Conservation (phyloP, 2,888 invertebrate genomes). For the Volucella zonaria region DNA sequence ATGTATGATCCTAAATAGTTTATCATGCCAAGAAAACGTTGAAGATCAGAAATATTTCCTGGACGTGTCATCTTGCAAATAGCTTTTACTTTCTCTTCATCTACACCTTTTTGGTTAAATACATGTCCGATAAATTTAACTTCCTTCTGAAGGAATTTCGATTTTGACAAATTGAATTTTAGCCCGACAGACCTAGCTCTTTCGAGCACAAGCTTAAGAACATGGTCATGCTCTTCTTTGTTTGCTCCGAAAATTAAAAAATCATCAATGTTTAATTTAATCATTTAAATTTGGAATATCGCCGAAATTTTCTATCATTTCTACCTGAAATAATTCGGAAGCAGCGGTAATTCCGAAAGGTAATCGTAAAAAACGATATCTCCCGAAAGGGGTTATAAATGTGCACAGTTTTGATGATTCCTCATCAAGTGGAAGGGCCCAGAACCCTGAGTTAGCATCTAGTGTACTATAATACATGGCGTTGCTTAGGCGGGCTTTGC, state of each 20-base stretch:
- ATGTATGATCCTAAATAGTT: conserved; percentile 69
- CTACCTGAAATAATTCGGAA: no score
- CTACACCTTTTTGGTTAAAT: no score
- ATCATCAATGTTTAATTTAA: conserved; percentile 62
- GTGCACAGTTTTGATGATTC: conserved; percentile 44
- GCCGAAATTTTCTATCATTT: conserved; percentile 62
- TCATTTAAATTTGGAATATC: conserved; percentile 66
- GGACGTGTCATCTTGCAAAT: conserved; percentile 41
- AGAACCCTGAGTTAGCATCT: conserved; percentile 48
- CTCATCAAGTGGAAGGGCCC: conserved; percentile 39
- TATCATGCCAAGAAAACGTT: conserved; percentile 39
- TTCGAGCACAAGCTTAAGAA: background rate
- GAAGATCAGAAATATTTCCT: conserved; percentile 9
- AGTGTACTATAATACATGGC: background rate
- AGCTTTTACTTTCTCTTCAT: conserved; percentile 37
- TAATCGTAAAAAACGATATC: no score
- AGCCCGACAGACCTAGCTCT: conserved; percentile 14
- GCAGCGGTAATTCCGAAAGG: no score
- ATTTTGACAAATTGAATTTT: conserved; percentile 36
- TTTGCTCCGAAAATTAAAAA: conserved; percentile 37
- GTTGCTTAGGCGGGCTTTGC: no score
- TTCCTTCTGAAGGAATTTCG: conserved; percentile 14
- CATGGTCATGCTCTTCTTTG: conserved; percentile 35
- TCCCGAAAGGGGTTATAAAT: background rate
- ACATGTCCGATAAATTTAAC: background rate